phyloP scores from a whole-genome alignment of 2,113 vertebrate species.

The Istiophorus platypterus region DNA sequence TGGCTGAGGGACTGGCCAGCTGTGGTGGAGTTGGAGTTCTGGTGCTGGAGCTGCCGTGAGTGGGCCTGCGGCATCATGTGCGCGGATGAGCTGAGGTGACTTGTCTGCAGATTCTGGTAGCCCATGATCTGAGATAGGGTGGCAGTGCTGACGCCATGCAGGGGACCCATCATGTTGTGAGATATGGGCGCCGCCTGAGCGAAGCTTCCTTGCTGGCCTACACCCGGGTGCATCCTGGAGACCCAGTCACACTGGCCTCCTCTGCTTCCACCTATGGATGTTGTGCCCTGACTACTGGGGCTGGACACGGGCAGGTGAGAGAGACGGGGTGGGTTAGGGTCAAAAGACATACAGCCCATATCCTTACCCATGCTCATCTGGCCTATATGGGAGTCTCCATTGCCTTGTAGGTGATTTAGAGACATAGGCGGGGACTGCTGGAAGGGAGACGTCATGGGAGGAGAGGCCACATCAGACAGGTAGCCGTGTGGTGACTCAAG shows the following conservation, averaged over 20 bases:
- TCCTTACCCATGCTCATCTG: conserved; percentile 92
- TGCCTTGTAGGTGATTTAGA: conserved; percentile 91
- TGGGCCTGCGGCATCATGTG: conserved; percentile 87
- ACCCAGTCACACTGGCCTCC: conserved; percentile 93
- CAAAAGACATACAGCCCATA: conserved; percentile 89
- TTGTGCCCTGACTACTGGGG: conserved; percentile 74
- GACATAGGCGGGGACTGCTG: conserved; percentile 93
- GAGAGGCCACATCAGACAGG: conserved; percentile 94
- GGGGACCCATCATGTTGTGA: conserved; percentile 87
- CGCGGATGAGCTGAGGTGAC: conserved; percentile 85
- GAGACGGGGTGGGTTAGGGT: conserved; percentile 89
- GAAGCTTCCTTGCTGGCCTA: conserved; percentile 83
- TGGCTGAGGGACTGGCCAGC: conserved; percentile 76
- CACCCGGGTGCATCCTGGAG: conserved; percentile 87
- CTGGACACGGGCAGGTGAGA: conserved; percentile 91
- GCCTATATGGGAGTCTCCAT: conserved; percentile 89
- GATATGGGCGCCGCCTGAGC: conserved; percentile 80
- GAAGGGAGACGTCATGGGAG: conserved; percentile 93
- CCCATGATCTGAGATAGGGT: conserved; percentile 92
- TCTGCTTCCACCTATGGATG: conserved; percentile 78
- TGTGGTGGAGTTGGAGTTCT: conserved; percentile 83
- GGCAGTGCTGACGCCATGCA: conserved; percentile 87
- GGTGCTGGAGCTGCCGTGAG: conserved; percentile 85
- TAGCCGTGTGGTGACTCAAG: conserved; percentile 95
- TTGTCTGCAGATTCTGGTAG: conserved; percentile 90